Conservation (phyloP, 2,797 vertebrate genomes). For the Sardinella longiceps region DNA sequence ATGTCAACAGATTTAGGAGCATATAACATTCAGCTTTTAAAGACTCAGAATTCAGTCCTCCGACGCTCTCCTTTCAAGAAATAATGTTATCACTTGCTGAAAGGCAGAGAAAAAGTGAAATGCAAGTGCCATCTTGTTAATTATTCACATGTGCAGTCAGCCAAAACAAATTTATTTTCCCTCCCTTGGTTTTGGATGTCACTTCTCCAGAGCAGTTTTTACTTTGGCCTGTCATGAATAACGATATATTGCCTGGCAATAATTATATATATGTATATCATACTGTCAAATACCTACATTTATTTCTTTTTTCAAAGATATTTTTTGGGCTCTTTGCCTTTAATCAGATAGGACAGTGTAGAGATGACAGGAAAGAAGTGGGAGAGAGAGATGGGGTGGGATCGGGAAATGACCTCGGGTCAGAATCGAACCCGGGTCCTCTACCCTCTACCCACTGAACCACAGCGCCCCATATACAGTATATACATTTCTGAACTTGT, state of each 20-base stretch:
- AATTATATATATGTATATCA: background rate
- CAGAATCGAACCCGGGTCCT: too few relatives aligned
- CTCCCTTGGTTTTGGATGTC: background rate
- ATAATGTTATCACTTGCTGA: background rate
- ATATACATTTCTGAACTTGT: background rate
- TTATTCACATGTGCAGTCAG: background rate
- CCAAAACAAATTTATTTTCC: background rate
- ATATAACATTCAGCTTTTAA: background rate
- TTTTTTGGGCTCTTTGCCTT: too few relatives aligned
- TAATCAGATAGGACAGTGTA: too few relatives aligned
- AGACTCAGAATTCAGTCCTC: background rate
- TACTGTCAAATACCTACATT: background rate
- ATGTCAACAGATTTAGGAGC: background rate
- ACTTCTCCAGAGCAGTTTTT: background rate
- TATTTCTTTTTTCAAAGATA: too few relatives aligned
- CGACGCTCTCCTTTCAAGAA: background rate
- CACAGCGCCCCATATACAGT: too few relatives aligned
- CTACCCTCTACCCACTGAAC: too few relatives aligned
- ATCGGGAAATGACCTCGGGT: too few relatives aligned
- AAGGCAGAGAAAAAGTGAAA: background rate
- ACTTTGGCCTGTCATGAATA: background rate
- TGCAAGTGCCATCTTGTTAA: constrained; percentile 10
- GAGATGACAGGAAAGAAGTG: too few relatives aligned
- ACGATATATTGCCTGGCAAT: background rate
- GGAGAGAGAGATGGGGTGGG: too few relatives aligned